Percentiles rank a stretch among this genome's conserved stretches.
Conservation (phyloP, 2,797 vertebrate genomes). For the Phyllotis vaccarum region DNA sequence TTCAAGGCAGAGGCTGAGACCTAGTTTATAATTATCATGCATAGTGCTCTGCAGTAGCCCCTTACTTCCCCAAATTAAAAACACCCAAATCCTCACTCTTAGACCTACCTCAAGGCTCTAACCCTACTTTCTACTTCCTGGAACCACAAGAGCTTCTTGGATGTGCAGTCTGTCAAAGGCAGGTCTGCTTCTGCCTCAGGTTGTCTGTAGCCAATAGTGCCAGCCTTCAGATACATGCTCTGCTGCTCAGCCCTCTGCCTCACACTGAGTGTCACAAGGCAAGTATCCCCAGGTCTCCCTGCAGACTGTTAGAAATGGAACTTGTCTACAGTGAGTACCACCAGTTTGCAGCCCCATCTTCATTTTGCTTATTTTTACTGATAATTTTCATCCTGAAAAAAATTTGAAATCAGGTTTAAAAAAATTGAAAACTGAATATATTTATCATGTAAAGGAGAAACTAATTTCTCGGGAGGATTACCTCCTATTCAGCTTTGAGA, state of each 20-base stretch:
- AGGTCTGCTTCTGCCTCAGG: background rate
- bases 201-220: background rate
- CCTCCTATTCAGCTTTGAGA: background rate
- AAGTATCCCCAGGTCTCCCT: background rate
- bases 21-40: background rate
- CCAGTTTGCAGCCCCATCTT: background rate
- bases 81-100: background rate
- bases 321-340: background rate
- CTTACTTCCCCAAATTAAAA: background rate
- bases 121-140: background rate
- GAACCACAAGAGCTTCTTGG: too few relatives aligned
- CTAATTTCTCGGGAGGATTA: conserved; percentile 10
- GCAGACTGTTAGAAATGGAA: background rate
- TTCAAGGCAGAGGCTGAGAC: background rate
- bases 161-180: background rate
- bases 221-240: background rate
- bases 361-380: background rate
- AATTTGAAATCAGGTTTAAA: too few relatives aligned
- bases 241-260: background rate
- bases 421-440: background rate
- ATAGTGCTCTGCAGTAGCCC: background rate
- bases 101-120: background rate
- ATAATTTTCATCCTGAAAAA: conserved; percentile 3
- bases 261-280: background rate
- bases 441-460: conserved; percentile 14